Evolutionary conservation across 2,113 vertebrate species (phyloP).

Genomic region (Oryzias celebensis): DNA sequence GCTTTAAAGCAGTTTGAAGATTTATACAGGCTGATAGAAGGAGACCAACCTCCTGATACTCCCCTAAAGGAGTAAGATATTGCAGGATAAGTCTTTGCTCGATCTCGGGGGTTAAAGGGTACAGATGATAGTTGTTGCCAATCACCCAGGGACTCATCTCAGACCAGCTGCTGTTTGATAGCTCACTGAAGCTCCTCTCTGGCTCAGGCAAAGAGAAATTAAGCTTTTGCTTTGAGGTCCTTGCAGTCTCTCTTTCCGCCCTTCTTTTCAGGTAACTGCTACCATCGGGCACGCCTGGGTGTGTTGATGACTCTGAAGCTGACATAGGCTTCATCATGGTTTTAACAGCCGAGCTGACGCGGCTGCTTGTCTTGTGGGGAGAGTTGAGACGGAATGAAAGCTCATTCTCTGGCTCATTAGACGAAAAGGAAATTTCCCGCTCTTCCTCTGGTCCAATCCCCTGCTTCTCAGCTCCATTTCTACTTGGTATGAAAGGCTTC

Average conservation of each 20-base stretch:
- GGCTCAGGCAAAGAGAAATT: slow-evolving; percentile 87
- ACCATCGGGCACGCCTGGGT: slow-evolving; percentile 62
- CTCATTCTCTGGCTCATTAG: slow-evolving; percentile 79
- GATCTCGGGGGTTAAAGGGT: slow-evolving; percentile 92
- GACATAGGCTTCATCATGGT: slow-evolving; percentile 78
- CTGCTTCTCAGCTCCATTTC: slow-evolving; percentile 61
- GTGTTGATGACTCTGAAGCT: slow-evolving; percentile 55
- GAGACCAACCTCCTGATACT: slow-evolving; percentile 93
- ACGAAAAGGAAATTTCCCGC: slow-evolving; percentile 46
- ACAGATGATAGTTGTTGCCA: slow-evolving; percentile 95
- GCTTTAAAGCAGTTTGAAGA: not conserved
- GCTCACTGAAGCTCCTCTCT: slow-evolving; percentile 89
- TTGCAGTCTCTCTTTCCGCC: slow-evolving; percentile 82
- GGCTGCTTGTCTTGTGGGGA: slow-evolving; percentile 82
- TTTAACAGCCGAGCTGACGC: slow-evolving; percentile 82
- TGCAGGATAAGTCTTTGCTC: slow-evolving; percentile 97
- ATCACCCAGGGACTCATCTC: slow-evolving; percentile 99
- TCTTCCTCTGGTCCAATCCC: slow-evolving; percentile 31
- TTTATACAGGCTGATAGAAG: not conserved
- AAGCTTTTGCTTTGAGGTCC: slow-evolving; percentile 89
- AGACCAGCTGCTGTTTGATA: slow-evolving; percentile 99
- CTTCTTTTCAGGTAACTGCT: slow-evolving; percentile 76
- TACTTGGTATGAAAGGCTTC: slow-evolving; percentile 68
- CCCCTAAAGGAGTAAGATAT: slow-evolving; percentile 95
- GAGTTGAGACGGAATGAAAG: slow-evolving; percentile 85